A percentile compares a stretch with the other conserved stretches of the same genome.
Evolutionary conservation across 2,888 invertebrate genomes (phyloP).

Genomic region (Peribatodes rhomboidaria): DNA sequence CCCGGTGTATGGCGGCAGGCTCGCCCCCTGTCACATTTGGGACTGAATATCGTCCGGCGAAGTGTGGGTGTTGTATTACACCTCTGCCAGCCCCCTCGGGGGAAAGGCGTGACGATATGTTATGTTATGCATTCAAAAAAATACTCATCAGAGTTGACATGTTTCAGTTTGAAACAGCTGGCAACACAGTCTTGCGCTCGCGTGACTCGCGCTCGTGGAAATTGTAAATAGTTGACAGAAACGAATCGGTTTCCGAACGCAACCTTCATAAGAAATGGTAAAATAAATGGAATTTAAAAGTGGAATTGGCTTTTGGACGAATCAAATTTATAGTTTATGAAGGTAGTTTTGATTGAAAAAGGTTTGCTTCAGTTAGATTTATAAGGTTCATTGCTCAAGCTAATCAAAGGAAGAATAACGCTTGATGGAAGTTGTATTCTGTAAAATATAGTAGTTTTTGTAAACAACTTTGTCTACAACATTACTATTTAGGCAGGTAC

Average conservation of each 20-base stretch:
- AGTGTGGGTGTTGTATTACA: no score
- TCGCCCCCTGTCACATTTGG: no score
- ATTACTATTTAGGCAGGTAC: no score
- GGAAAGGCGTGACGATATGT: no score
- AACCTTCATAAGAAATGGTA: conserved; percentile 32
- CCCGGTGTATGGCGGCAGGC: no score
- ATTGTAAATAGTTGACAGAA: conserved; percentile 44
- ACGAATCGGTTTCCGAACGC: conserved; percentile 46
- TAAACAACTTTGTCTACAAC: no score
- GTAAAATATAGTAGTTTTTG: no score
- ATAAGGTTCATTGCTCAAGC: not conserved
- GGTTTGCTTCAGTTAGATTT: not conserved
- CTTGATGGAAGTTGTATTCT: no score
- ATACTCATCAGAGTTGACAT: not conserved
- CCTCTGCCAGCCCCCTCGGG: no score
- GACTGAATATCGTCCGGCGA: no score
- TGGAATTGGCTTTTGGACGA: conserved; percentile 37
- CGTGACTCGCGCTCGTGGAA: conserved; percentile 37
- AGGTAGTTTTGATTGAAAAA: conserved; percentile 10
- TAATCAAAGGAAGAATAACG: no score
- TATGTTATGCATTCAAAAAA: no score
- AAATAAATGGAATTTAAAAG: conserved; percentile 44
- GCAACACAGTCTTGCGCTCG: conserved; percentile 27
- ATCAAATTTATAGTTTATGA: conserved; percentile 24
- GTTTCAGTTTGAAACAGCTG: conserved; percentile 11